These are phyloP conservation scores for Tetranychus truncatus DNA, from an alignment of 2,888 invertebrate species.

Conservation along the genomic window DNA sequence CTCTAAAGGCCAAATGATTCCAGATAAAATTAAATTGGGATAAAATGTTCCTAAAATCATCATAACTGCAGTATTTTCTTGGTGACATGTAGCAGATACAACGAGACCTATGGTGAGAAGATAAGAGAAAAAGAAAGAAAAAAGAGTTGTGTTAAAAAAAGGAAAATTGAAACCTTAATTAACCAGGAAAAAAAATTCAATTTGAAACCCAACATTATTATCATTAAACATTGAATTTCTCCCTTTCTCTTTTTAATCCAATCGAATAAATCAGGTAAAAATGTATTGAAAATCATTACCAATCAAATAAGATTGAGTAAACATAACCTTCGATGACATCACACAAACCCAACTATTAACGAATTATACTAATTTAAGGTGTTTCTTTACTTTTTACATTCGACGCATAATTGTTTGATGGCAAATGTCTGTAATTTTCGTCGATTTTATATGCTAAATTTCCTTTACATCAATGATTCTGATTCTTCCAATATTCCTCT, in stretches of 20 bases:
- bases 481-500: too few species aligned
- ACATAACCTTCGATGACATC: not conserved
- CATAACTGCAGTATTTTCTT: constrained; percentile 28
- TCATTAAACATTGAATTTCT: not conserved
- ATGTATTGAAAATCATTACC: not conserved
- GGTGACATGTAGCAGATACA: constrained; percentile 25
- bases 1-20: constrained; percentile 85
- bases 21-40: constrained; percentile 53
- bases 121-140: not conserved
- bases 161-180: too few species aligned
- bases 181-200: too few species aligned
- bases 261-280: not conserved
- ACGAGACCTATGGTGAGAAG: constrained; percentile 22
- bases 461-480: too few species aligned
- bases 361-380: too few species aligned
- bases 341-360: not conserved
- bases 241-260: not conserved
- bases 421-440: too few species aligned
- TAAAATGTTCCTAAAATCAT: constrained; percentile 75
- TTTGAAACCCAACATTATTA: not conserved
- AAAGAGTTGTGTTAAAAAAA: not conserved
- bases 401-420: too few species aligned
- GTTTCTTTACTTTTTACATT: too few species aligned
- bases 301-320: not conserved
- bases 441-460: too few species aligned